A percentile compares a stretch with the other conserved stretches of the same genome.
Evolutionary conservation across 2,797 vertebrate species (phyloP).

Genomic region (Ataeniobius toweri): DNA sequence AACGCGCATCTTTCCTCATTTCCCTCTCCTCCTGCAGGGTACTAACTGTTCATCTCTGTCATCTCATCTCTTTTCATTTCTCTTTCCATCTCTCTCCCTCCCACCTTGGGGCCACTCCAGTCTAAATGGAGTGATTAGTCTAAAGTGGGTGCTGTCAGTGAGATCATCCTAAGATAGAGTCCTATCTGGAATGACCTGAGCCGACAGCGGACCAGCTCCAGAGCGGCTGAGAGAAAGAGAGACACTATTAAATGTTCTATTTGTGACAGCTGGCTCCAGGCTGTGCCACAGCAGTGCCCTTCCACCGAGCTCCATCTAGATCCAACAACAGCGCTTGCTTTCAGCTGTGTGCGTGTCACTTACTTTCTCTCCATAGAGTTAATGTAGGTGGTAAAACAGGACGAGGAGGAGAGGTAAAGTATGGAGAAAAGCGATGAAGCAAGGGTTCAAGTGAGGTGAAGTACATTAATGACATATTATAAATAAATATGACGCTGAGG

Average conservation of each 20-base stretch:
- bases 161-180: conserved; percentile 80
- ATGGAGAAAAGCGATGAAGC: conserved; percentile 8
- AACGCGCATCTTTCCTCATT: conserved; percentile 54
- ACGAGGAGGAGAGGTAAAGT: not conserved
- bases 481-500: conserved; percentile 24
- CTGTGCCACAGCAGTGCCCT: conserved; percentile 56
- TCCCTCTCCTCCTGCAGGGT: conserved; percentile 65
- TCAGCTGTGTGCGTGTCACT: conserved; percentile 43
- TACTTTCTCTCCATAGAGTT: conserved; percentile 21
- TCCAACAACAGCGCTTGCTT: conserved; percentile 52
- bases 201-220: conserved; percentile 77
- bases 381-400: conserved; percentile 13
- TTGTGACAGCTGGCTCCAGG: conserved; percentile 78
- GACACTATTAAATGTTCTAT: conserved; percentile 77
- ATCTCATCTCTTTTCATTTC: conserved; percentile 59
- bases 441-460: conserved; percentile 25
- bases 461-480: conserved; percentile 52
- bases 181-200: conserved; percentile 79
- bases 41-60: conserved; percentile 73
- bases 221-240: conserved; percentile 67
- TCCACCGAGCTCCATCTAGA: conserved; percentile 51
- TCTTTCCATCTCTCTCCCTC: conserved; percentile 51
- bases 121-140: conserved; percentile 82
- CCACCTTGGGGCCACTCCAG: conserved; percentile 78
- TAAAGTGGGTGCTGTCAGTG: conserved; percentile 81